Conservation (phyloP, 2,113 vertebrate species). For the Fulica atra region DNA sequence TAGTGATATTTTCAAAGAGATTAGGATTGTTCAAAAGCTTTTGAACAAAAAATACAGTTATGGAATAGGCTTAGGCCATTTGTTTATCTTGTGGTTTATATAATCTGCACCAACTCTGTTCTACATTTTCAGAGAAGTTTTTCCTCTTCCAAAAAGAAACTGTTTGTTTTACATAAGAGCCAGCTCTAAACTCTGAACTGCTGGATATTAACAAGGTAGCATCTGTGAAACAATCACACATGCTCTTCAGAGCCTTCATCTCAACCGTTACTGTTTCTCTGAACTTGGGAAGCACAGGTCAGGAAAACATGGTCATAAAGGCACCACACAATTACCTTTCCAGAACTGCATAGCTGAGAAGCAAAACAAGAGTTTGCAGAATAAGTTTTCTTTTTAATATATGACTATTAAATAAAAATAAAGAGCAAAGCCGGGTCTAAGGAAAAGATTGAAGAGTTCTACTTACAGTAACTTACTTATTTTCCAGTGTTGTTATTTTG, state of each 20-base stretch:
- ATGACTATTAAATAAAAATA: not conserved
- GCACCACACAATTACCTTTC: not conserved
- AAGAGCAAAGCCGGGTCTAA: not conserved
- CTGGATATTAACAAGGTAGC: not conserved
- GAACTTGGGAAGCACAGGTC: not conserved
- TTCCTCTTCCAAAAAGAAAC: not conserved
- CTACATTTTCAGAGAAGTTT: not conserved
- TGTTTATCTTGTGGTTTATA: constrained; percentile 42
- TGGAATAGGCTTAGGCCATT: constrained; percentile 5
- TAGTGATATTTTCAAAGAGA: constrained; percentile 8
- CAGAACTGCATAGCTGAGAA: not conserved
- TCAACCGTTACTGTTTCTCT: not conserved
- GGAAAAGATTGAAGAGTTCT: not conserved
- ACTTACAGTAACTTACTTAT: not conserved
- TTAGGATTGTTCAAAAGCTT: constrained; percentile 45
- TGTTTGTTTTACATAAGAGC: not conserved
- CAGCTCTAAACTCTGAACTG: not conserved
- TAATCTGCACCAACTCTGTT: not conserved
- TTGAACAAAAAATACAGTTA: constrained; percentile 11
- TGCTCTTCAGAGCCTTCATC: not conserved
- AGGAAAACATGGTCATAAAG: not conserved
- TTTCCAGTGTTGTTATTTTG: not conserved
- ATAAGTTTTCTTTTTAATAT: not conserved
- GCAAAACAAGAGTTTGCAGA: not conserved
- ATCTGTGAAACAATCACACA: not conserved